Percentiles rank a stretch among this genome's conserved stretches.
These are phyloP conservation scores for Ypsolopha scabrella DNA, from an alignment of 2,888 invertebrate species.

Conservation along the genomic window DNA sequence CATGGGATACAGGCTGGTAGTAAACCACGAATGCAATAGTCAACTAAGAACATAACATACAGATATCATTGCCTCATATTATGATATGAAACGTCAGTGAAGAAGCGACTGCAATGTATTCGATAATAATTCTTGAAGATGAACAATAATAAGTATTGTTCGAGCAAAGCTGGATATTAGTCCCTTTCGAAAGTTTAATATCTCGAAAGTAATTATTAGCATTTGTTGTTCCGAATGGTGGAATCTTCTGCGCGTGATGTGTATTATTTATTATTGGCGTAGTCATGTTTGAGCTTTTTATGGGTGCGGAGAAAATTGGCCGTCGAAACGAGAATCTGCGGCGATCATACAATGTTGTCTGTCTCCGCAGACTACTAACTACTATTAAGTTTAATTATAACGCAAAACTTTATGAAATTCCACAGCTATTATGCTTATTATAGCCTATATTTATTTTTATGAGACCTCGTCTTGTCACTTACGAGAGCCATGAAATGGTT, in stretches of 20 bases:
- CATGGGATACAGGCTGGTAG: background rate
- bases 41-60: slow-evolving; percentile 11
- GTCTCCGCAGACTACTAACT: slow-evolving; percentile 2
- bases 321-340: slow-evolving; percentile 27
- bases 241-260: slow-evolving; percentile 36
- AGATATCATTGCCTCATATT: slow-evolving; percentile 9
- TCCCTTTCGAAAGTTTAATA: slow-evolving; percentile 31
- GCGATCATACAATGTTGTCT: slow-evolving; percentile 33
- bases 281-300: slow-evolving; percentile 47
- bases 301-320: slow-evolving; percentile 41
- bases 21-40: slow-evolving; percentile 12
- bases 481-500: slow-evolving; percentile 30
- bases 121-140: slow-evolving; percentile 21
- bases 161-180: slow-evolving; percentile 15
- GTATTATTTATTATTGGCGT: slow-evolving; percentile 50
- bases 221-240: slow-evolving; percentile 44
- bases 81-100: slow-evolving; percentile 8
- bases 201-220: slow-evolving; percentile 40
- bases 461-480: slow-evolving; percentile 53
- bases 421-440: slow-evolving; percentile 7
- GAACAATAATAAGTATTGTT: slow-evolving; percentile 34
- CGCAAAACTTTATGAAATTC: background rate
- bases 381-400: slow-evolving; percentile 4
- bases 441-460: slow-evolving; percentile 50
- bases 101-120: slow-evolving; percentile 27